Conservation (phyloP, 2,113 vertebrate species). For the Cromileptes altivelis region DNA sequence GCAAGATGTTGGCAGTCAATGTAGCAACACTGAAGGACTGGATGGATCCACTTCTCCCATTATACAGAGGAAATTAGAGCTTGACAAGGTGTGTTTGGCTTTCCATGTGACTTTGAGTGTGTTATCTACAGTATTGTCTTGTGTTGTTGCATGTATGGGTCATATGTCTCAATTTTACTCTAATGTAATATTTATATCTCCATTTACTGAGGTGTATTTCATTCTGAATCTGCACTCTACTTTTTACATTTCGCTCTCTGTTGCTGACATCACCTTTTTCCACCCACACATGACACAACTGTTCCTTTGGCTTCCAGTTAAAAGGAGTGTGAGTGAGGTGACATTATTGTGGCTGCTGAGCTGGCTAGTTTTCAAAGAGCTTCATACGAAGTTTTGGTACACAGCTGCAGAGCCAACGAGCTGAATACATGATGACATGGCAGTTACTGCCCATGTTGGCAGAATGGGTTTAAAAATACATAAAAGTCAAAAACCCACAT, state of each 20-base stretch:
- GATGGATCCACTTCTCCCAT: conserved; percentile 90
- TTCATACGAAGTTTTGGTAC: conserved; percentile 19
- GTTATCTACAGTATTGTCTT: not conserved
- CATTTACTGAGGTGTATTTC: not conserved
- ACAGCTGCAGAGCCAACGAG: not conserved
- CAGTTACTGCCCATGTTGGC: conserved; percentile 27
- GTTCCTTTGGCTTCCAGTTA: conserved; percentile 53
- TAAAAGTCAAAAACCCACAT: not conserved
- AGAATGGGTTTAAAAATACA: conserved; percentile 20
- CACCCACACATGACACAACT: conserved; percentile 58
- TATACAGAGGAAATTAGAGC: conserved; percentile 90
- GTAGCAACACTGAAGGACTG: conserved; percentile 68
- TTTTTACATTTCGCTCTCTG: conserved; percentile 25
- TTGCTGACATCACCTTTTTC: conserved; percentile 47
- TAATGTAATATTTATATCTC: not conserved
- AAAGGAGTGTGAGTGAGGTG: conserved; percentile 46
- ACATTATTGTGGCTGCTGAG: conserved; percentile 63
- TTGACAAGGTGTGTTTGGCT: conserved; percentile 90
- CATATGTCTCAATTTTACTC: not conserved
- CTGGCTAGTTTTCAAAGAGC: conserved; percentile 44
- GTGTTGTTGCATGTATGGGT: conserved; percentile 55
- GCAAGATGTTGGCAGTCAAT: conserved; percentile 88
- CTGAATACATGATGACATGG: conserved; percentile 37
- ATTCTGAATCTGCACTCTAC: conserved; percentile 21
- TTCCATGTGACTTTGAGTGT: not conserved